These are phyloP conservation scores for Sylvia atricapilla DNA, from an alignment of 2,113 vertebrate genomes.

Conservation along the genomic window DNA sequence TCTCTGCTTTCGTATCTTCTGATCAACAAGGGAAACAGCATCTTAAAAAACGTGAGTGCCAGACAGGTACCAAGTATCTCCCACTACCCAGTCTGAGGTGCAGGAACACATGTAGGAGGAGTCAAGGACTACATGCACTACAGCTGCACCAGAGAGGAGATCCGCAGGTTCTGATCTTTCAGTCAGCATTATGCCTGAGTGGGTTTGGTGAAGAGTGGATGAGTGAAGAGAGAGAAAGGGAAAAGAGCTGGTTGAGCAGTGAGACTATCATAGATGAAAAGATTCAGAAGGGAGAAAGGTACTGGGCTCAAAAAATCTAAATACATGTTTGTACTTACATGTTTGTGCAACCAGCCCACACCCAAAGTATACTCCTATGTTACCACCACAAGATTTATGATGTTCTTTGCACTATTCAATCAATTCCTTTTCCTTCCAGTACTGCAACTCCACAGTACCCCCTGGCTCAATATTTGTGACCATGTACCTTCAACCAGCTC, in stretches of 20 bases:
- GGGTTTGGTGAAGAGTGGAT: not conserved
- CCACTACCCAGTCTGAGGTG: not conserved
- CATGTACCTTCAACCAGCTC: not conserved
- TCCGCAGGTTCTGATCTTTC: not conserved
- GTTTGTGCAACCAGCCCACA: not conserved
- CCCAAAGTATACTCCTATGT: not conserved
- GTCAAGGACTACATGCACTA: not conserved
- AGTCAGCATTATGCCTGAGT: not conserved
- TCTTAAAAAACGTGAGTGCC: not conserved
- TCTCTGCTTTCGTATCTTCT: not conserved
- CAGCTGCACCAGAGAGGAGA: not conserved
- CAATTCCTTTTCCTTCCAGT: not conserved
- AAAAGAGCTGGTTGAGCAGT: not conserved
- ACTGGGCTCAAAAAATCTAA: not conserved
- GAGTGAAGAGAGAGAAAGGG: not conserved
- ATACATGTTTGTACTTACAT: not conserved
- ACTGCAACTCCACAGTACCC: not conserved
- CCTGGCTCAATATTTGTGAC: not conserved
- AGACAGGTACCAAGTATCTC: not conserved
- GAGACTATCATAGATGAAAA: not conserved
- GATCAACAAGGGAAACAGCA: not conserved
- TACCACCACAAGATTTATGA: not conserved
- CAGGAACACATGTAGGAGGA: not conserved
- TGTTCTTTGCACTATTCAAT: not conserved
- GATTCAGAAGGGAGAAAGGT: not conserved